These are phyloP conservation scores for Oxyscelio sp. DNA, from an alignment of 2,888 invertebrate species.

Conservation along the genomic window DNA sequence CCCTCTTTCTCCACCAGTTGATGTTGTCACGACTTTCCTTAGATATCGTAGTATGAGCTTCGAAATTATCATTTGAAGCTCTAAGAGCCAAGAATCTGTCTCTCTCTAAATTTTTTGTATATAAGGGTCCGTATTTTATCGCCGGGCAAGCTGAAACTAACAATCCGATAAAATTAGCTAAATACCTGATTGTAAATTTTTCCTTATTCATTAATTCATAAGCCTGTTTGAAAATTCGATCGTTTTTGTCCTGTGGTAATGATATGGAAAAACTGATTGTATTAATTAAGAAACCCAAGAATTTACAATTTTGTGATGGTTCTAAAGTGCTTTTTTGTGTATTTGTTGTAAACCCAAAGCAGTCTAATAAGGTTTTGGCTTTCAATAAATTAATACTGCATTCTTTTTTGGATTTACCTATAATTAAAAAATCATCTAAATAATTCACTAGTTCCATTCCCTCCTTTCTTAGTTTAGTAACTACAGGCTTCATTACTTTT, in stretches of 20 bases:
- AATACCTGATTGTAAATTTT: background rate
- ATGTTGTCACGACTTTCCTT: background rate
- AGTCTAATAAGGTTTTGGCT: background rate
- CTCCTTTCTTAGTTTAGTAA: background rate
- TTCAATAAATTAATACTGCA: background rate
- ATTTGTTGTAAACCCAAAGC: background rate
- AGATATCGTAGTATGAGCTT: background rate
- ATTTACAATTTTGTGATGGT: background rate
- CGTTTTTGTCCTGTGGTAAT: slow-evolving; percentile 1
- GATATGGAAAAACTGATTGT: background rate
- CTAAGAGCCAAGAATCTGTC: background rate
- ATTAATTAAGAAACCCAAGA: slow-evolving; percentile 11
- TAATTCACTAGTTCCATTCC: background rate
- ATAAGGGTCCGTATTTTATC: slow-evolving; percentile 2
- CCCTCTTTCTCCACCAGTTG: slow-evolving; percentile 6
- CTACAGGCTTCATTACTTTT: background rate
- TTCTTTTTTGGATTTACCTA: background rate
- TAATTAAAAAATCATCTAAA: no score
- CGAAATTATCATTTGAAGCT: background rate
- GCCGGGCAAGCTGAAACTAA: slow-evolving; percentile 2
- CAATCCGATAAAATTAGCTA: slow-evolving; percentile 5
- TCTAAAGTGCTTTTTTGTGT: background rate
- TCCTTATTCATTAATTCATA: background rate
- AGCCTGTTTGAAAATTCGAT: background rate
- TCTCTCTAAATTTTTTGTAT: slow-evolving; percentile 8